These are phyloP conservation scores for Synergus gifuensis DNA, from an alignment of 2,888 invertebrate species.

Conservation along the genomic window DNA sequence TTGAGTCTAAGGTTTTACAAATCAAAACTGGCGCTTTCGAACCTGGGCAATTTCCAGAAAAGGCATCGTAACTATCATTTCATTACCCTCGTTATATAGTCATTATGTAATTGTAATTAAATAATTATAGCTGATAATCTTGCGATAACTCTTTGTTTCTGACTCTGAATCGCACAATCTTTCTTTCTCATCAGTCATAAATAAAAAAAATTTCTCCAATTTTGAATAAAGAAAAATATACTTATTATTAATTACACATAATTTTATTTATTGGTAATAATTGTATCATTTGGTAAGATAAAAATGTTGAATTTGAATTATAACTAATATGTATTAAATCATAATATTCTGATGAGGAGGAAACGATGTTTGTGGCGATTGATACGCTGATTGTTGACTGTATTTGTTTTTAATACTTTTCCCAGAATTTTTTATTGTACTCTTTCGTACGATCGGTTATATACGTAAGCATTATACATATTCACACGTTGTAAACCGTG, in stretches of 20 bases:
- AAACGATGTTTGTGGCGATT: conserved; percentile 22
- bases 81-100: conserved; percentile 61
- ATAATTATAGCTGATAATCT: background rate
- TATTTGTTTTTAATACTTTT: conserved; percentile 54
- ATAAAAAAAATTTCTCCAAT: no score
- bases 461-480: conserved; percentile 44
- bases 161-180: conserved; percentile 48
- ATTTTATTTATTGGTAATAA: no score
- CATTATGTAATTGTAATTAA: conserved; percentile 49
- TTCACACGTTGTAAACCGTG: conserved; percentile 47
- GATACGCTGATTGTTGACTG: conserved; percentile 51
- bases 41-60: conserved; percentile 42
- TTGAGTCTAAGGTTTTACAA: conserved; percentile 25
- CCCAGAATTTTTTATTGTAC: conserved; percentile 56
- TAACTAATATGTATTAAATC: background rate
- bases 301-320: background rate
- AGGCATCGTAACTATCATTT: conserved; percentile 49
- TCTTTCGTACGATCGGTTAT: conserved; percentile 59
- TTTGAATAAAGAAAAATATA: no score
- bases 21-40: conserved; percentile 35
- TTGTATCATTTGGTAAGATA: background rate
- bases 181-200: conserved; percentile 37
- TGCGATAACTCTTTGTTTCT: conserved; percentile 43
- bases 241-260: no score
- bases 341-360: background rate